Percentiles rank a stretch among this genome's conserved stretches.
Evolutionary conservation across 1,140 invertebrate species (phyloP).

Genomic region (Rhopalosiphum padi): DNA sequence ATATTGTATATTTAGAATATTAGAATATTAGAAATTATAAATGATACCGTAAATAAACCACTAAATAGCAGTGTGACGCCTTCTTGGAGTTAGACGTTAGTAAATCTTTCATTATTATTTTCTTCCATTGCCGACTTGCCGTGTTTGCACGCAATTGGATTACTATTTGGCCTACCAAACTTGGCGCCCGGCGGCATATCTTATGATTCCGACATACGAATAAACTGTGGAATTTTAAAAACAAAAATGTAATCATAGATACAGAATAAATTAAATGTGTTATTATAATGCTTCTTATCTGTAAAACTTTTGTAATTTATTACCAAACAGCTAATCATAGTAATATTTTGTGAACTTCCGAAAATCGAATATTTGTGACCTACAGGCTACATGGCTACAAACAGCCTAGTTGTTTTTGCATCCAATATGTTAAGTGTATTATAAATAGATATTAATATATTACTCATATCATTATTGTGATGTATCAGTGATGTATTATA

Average conservation of each 20-base stretch:
- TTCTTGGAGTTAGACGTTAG: neutral
- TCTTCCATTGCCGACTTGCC: neutral
- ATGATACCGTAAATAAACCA: conserved; percentile 1
- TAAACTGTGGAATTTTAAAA: neutral
- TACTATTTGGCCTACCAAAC: neutral
- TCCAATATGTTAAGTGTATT: neutral
- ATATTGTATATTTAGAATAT: neutral
- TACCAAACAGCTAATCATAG: neutral
- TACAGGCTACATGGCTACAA: neutral
- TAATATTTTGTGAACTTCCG: neutral
- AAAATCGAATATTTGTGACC: neutral
- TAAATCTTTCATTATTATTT: neutral
- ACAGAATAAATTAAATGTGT: neutral
- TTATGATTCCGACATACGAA: neutral
- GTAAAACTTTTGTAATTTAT: neutral
- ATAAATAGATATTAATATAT: neutral
- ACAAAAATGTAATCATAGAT: neutral
- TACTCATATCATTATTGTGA: neutral
- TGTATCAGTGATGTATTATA: neutral
- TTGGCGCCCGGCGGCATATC: neutral
- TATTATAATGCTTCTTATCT: neutral
- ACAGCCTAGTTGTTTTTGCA: neutral
- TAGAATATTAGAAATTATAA: conserved; percentile 3
- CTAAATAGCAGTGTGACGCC: conserved; percentile 23
- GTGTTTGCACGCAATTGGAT: neutral